Conservation (phyloP, 2,797 vertebrate genomes). For the Mastacembelus armatus region DNA sequence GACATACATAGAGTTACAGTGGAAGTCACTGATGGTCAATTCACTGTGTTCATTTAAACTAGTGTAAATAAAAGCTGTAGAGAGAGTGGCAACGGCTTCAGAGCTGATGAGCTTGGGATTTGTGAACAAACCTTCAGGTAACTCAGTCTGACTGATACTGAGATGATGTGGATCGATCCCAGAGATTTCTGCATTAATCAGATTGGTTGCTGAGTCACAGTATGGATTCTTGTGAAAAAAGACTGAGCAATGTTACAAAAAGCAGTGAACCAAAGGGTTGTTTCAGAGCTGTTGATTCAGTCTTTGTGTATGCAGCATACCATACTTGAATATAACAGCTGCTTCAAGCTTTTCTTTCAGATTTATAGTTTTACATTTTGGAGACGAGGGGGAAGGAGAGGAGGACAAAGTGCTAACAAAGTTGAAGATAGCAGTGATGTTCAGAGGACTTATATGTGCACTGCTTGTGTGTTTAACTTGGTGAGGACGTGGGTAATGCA, state of each 20-base stretch:
- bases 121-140: conserved; percentile 46
- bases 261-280: conserved; percentile 61
- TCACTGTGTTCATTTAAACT: conserved; percentile 17
- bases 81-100: conserved; percentile 26
- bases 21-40: conserved; percentile 14
- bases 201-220: conserved; percentile 24
- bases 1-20: conserved; percentile 10
- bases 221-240: conserved; percentile 8
- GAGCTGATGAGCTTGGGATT: conserved; percentile 30
- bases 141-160: conserved; percentile 32
- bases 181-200: conserved; percentile 44
- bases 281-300: conserved; percentile 21
- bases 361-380: conserved; percentile 45
- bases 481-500: conserved; percentile 61
- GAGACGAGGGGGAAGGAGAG: background rate
- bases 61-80: conserved; percentile 23
- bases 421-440: conserved; percentile 40
- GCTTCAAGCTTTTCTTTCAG: conserved; percentile 46
- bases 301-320: conserved; percentile 53
- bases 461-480: conserved; percentile 77
- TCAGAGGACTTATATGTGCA: conserved; percentile 41
- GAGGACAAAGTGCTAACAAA: conserved; percentile 26
- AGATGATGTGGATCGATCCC: conserved; percentile 32
- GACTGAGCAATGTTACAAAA: conserved; percentile 29
- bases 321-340: conserved; percentile 71